Evolutionary conservation across 2,888 invertebrate genomes (phyloP), one percentile per base, ranked within the genome.

Genomic region (Drosophila ezoana): DNA sequence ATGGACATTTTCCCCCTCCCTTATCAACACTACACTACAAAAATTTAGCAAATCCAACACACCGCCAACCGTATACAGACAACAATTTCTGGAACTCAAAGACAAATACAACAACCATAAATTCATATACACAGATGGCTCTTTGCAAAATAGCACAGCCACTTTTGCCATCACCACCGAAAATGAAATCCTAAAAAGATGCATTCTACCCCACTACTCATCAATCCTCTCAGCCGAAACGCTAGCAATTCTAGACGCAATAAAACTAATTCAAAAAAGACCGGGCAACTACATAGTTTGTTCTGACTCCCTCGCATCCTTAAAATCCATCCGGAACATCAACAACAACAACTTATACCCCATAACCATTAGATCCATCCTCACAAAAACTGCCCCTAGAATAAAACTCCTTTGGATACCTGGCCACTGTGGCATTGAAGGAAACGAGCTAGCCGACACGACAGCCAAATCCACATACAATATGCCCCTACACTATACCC

Each of bases 321-420:
- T 53, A 13, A 54, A 60, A 18, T 59, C 58, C 43, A 28, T 59
- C 13, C 20, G 33, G 37, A 59, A 59, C 16, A 59, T 37, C 18
- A 40, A 47, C 45, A 57, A 47, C 45, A 57, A 57, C 28, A 58
- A 58, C 14, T 11, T 58, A 47, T 38, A 52, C 8, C 37, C 45
- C 10, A 16, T 18, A 45, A 45, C 37, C 13, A 37, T 37, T 5
- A 37, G 37, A 37, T 13, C 37, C 37, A 6, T n/a, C 13, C 37
- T 37, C 37, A n/a, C 37, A 6, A 37, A 37, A 37, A 33, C 33
- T 11, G 33, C 3, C 14, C 38, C 38, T 8, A 38, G n/a, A 14
- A 38, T 38, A n/a, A 38, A 38, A 14, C 14, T 38, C n/a, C 38
- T 14, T 5, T 38, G 38, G 38, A n/a, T 38, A 14, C 38, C 38